Conservation (phyloP, 2,888 invertebrate species). For the Trachelus troglodyta region DNA sequence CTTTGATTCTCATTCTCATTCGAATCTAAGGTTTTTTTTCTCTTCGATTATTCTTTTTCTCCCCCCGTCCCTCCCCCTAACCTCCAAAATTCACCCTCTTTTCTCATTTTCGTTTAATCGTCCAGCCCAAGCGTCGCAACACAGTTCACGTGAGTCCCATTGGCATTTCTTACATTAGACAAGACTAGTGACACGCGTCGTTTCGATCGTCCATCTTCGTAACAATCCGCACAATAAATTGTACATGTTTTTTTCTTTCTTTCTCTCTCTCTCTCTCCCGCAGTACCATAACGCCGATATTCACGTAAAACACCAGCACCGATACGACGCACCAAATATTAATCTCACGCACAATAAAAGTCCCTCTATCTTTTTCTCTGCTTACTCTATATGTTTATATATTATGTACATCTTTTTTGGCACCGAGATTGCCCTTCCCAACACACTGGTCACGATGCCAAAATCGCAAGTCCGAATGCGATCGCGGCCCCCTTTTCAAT, state of each 20-base stretch:
- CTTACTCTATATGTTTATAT: slow-evolving; percentile 53
- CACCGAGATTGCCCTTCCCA: slow-evolving; percentile 55
- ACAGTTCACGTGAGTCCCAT: slow-evolving; percentile 47
- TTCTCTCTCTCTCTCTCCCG: background rate
- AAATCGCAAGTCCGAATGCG: slow-evolving; percentile 32
- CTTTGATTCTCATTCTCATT: slow-evolving; percentile 24
- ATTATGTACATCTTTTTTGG: slow-evolving; percentile 64
- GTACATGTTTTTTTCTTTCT: background rate
- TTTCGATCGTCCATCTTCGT: background rate
- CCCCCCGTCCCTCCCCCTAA: slow-evolving; percentile 15
- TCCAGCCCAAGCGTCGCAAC: slow-evolving; percentile 44
- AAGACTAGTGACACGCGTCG: background rate
- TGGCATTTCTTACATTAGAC: background rate
- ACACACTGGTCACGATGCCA: slow-evolving; percentile 37
- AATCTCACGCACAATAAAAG: background rate
- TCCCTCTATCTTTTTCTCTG: slow-evolving; percentile 31
- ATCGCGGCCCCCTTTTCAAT: slow-evolving; percentile 10
- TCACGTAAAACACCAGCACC: slow-evolving; percentile 9
- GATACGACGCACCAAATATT: background rate
- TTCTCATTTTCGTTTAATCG: slow-evolving; percentile 24
- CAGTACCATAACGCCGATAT: slow-evolving; percentile 12
- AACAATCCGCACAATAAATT: background rate
- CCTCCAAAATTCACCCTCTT: slow-evolving; percentile 16
- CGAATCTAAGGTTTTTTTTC: slow-evolving; percentile 2
- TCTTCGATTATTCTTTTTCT: slow-evolving; percentile 10